phyloP scores from a whole-genome alignment of 2,888 invertebrate species.

The Liposcelis brunnea region DNA sequence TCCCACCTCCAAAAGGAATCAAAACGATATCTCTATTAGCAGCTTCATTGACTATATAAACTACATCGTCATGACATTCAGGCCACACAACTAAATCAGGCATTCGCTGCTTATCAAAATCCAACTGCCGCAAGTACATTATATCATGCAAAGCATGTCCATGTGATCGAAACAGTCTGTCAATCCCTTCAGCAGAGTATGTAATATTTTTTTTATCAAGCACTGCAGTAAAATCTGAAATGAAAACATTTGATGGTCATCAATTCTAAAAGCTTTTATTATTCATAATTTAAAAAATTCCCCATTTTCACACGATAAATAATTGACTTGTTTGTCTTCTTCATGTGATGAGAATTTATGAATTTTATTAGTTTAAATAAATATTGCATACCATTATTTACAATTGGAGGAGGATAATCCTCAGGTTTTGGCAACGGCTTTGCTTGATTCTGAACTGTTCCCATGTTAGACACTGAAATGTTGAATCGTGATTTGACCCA shows the following conservation, averaged over 20 bases:
- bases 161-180: constrained; percentile 73
- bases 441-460: constrained; percentile 24
- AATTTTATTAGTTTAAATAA: no score
- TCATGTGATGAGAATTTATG: no score
- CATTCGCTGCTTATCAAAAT: constrained; percentile 52
- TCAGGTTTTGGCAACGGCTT: constrained; percentile 38
- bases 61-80: constrained; percentile 65
- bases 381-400: background rate
- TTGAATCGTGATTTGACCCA: constrained; percentile 65
- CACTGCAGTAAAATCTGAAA: constrained; percentile 36
- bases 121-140: constrained; percentile 43
- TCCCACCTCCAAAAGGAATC: constrained; percentile 90
- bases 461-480: constrained; percentile 31
- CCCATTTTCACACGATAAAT: no score
- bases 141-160: constrained; percentile 90
- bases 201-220: constrained; percentile 36
- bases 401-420: constrained; percentile 43
- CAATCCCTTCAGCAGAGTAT: constrained; percentile 56
- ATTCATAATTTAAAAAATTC: no score
- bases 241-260: constrained; percentile 3
- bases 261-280: no score
- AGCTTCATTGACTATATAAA: constrained; percentile 59
- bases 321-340: no score
- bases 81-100: constrained; percentile 95
- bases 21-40: constrained; percentile 56